Evolutionary conservation across 2,113 vertebrate species (phyloP), one percentile per base, ranked within the genome.

Genomic region (Lethenteron camtschaticum): DNA sequence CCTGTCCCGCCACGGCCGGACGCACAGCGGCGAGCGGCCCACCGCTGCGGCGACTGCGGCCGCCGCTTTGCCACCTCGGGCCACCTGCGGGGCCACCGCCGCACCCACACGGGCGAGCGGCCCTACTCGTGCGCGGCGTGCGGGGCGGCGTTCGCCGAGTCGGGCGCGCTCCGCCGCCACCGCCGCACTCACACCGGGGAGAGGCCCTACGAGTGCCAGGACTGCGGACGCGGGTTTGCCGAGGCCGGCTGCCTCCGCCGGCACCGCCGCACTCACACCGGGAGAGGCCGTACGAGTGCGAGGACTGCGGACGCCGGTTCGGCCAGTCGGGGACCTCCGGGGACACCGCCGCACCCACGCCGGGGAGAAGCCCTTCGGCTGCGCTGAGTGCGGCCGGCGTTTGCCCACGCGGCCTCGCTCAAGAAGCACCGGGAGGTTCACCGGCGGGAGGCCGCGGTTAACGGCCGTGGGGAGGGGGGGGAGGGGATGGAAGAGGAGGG

Each of bases 1-100:
- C 12, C 70, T 71, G 14, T n/a, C 12, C 12, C 18, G 56, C 55
- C 71, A 72, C 71, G 68, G 56, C 56, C 1, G n/a, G 14, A 66
- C 60, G 60, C 60, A 66, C 60, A 9, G 8, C 9, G 60, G 60
- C 1, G 60, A 66, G 60, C 8, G 60, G 41, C 41, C 41, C 41
- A 41, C 41, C 41, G 41, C 41, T 41, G 41, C 41, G 41, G 41
- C 41, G 41, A 41, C 4, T 41, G 41, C 41, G 41, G 41, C 41
- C 41, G 41, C 5, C 41, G 41, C 20, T 41, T 41, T 4, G 41
- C 41, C 41, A 41, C 41, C 41, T 41, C 41, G 41, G 41, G 41
- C 41, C 41, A 41, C 41, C 41, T 41, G 41, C 41, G 41, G 4
- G 41, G 41, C 41, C 41, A 41, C 41, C 41, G 41, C 41, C 41